phyloP scores from a whole-genome alignment of 35 echinoderm and acorn worm genomes.

The Nesometra sesokonis region DNA sequence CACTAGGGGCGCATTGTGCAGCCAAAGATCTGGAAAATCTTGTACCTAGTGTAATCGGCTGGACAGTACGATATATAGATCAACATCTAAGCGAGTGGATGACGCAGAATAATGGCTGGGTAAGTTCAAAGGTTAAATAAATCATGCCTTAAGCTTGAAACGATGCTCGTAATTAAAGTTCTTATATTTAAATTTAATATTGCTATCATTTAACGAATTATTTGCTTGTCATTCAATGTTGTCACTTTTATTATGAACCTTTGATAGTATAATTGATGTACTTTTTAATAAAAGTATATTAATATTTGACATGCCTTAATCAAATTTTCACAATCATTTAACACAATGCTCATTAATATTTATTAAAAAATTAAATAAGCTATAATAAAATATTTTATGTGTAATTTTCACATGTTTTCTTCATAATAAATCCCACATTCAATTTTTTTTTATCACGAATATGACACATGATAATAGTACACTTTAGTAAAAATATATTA shows the following conservation, averaged over 20 bases:
- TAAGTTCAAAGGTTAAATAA: conserved; percentile 27
- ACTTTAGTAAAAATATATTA: no score
- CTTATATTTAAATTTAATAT: not conserved
- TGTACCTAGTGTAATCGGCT: conserved; percentile 90
- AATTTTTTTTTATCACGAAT: no score
- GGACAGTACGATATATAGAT: conserved; percentile 86
- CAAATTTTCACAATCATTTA: no score
- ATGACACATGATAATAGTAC: no score
- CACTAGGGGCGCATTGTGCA: conserved; percentile 77
- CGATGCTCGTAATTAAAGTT: not conserved
- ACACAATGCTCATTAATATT: no score
- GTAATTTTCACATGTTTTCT: no score
- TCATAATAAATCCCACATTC: no score
- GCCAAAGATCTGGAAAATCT: conserved; percentile 68
- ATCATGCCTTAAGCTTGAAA: not conserved
- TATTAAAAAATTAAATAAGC: no score
- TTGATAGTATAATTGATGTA: no score
- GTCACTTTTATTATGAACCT: not conserved
- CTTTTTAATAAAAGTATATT: no score
- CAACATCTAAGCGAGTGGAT: conserved; percentile 68
- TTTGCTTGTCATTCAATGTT: not conserved
- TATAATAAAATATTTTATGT: no score
- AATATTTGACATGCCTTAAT: no score
- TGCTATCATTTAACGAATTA: not conserved
- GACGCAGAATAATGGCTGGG: conserved; percentile 76